A percentile compares a stretch with the other conserved stretches of the same genome.
Evolutionary conservation across 2,797 vertebrate species (phyloP).

Genomic region (Paguma larvata): DNA sequence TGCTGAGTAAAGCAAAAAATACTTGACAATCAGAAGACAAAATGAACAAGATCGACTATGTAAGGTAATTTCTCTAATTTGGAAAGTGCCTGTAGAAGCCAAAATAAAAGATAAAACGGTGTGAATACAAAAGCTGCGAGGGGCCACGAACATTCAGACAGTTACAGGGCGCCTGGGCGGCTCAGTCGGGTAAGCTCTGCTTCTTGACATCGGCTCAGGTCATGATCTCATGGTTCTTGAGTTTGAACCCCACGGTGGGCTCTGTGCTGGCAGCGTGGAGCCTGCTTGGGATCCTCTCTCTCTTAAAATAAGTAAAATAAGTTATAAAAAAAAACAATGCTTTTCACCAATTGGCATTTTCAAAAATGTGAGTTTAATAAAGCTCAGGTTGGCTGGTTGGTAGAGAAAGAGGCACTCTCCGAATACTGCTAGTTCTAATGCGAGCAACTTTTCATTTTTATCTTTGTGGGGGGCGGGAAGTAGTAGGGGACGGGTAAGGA

Average conservation of each 20-base stretch:
- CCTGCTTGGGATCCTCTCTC: no score
- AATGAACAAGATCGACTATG: background rate
- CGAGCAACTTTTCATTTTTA: background rate
- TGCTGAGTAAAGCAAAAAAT: background rate
- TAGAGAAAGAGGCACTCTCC: background rate
- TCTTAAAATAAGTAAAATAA: no score
- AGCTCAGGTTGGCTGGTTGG: background rate
- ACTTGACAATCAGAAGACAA: background rate
- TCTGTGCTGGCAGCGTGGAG: no score
- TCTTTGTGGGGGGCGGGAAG: no score
- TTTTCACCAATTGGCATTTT: background rate
- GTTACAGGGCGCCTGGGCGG: no score
- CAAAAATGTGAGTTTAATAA: background rate
- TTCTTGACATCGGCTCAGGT: no score
- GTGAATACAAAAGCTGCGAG: background rate
- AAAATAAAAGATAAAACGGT: background rate
- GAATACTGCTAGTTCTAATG: background rate
- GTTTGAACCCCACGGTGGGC: no score
- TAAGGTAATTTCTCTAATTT: background rate
- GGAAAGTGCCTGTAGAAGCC: constrained; percentile 15
- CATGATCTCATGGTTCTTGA: no score
- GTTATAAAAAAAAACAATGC: background rate
- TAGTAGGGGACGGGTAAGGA: no score
- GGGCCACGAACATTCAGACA: background rate
- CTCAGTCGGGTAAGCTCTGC: no score